Evolutionary conservation across 2,797 vertebrate genomes (phyloP), one percentile per base, ranked within the genome.

Genomic region (Melanotaenia parkinsoni): DNA sequence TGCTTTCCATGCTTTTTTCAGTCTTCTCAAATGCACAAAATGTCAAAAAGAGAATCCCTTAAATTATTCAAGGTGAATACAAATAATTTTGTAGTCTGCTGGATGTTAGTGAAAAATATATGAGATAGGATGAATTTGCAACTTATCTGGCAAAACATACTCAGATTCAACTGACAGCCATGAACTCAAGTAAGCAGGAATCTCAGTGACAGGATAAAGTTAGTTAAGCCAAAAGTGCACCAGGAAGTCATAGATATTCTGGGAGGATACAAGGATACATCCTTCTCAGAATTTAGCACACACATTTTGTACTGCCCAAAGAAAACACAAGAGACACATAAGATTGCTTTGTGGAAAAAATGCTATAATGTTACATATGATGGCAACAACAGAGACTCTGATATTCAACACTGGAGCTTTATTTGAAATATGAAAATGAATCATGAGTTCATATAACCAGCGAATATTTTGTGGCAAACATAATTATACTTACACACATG

Each of bases 401-500:
- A 54, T 54, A 22, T 62, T 40, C 28, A 47, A 35, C 40, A 22
- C 30, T 13, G 4, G 3, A 10, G 22, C 20, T 71, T 50, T 35
- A 58, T 68, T 37, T 51, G 43, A 59, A 43, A 37, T 35, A 50
- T 72, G 30, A 47, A 72, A 72, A 72, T 58, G 9, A 65, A 40
- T 38, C 50, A 59, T 51, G 61, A 70, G 32, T n/a, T 72, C 53
- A 63, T 24, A 28, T 22, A 61, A 70, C 45, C 22, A 30, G 22
- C 45, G 11, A 57, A 56, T 56, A 47, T 14, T 20, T 50, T 28
- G n/a, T 63, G 30, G 40, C 37, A 28, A 37, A 64, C 32, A 45
- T 30, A n/a, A 26, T 20, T 63, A 47, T 24, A 58, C 20, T 30
- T 20, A n/a, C 26, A 30, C 11, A 16, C 40, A 59, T 30, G 24